Percentiles rank a stretch among this genome's conserved stretches.
phyloP scores from a whole-genome alignment of 1,140 invertebrate genomes.

The Formica exsecta region DNA sequence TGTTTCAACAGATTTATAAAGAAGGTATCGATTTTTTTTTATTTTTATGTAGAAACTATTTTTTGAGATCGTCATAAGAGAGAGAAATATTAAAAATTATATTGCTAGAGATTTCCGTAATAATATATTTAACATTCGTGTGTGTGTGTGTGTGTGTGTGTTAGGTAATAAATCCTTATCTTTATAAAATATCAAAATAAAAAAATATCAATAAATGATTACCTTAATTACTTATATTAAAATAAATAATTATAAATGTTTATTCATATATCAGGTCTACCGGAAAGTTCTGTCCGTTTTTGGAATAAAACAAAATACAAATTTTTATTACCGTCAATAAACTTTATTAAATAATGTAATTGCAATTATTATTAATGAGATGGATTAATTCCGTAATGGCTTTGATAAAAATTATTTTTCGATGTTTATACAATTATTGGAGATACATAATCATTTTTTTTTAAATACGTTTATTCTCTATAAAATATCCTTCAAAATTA shows the following conservation, averaged over 20 bases:
- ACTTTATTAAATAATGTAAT: too few relatives aligned
- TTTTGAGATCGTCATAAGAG: neutral
- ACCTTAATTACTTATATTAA: slow-evolving; percentile 18
- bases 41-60: neutral
- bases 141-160: too few relatives aligned
- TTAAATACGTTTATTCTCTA: neutral
- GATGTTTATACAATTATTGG: neutral
- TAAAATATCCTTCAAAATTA: neutral
- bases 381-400: neutral
- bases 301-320: too few relatives aligned
- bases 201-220: neutral
- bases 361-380: too few relatives aligned
- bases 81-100: neutral
- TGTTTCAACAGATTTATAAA: neutral
- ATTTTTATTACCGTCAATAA: too few relatives aligned
- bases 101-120: neutral
- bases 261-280: too few relatives aligned
- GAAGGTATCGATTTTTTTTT: neutral
- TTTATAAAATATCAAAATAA: neutral
- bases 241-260: neutral
- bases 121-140: neutral
- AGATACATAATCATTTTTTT: neutral
- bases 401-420: slow-evolving; percentile 11
- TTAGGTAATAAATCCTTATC: neutral
- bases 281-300: too few relatives aligned